Evolutionary conservation across 2,888 invertebrate genomes (phyloP).

Genomic region (Dicranocentrus wangi): DNA sequence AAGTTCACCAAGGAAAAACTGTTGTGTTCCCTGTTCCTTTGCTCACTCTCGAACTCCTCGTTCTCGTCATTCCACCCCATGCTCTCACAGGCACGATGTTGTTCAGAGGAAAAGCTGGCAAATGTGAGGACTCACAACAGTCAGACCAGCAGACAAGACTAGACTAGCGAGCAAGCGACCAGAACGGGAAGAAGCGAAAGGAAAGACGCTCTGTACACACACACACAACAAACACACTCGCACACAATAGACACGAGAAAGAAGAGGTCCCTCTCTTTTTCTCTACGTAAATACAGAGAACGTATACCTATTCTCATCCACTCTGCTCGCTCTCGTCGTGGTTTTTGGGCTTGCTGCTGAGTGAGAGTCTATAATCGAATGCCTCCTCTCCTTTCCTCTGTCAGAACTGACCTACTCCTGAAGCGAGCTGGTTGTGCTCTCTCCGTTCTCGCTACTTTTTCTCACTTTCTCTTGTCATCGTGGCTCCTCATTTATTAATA

Average conservation of each 20-base stretch:
- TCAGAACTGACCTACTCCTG: slow-evolving; percentile 72
- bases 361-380: slow-evolving; percentile 60
- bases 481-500: slow-evolving; percentile 14
- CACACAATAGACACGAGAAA: slow-evolving; percentile 6
- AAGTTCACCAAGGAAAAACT: slow-evolving; percentile 26
- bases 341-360: background rate
- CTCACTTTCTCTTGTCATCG: slow-evolving; percentile 46
- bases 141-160: slow-evolving; percentile 41
- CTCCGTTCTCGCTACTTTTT: slow-evolving; percentile 19
- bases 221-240: slow-evolving; percentile 5
- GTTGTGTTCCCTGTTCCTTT: slow-evolving; percentile 6
- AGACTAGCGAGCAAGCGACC: slow-evolving; percentile 47
- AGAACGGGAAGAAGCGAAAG: slow-evolving; percentile 22
- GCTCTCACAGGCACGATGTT: slow-evolving; percentile 33
- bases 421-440: slow-evolving; percentile 68
- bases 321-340: slow-evolving; percentile 39
- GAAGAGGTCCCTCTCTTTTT: slow-evolving; percentile 13
- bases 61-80: slow-evolving; percentile 47
- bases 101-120: background rate
- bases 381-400: slow-evolving; percentile 54
- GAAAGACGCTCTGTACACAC: slow-evolving; percentile 3
- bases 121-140: slow-evolving; percentile 2
- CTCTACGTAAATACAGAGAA: background rate
- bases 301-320: slow-evolving; percentile 13
- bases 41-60: slow-evolving; percentile 8